Percentiles rank a stretch among this genome's conserved stretches.
Conservation (phyloP, 2,797 vertebrate species). For the Iguana delicatissima region DNA sequence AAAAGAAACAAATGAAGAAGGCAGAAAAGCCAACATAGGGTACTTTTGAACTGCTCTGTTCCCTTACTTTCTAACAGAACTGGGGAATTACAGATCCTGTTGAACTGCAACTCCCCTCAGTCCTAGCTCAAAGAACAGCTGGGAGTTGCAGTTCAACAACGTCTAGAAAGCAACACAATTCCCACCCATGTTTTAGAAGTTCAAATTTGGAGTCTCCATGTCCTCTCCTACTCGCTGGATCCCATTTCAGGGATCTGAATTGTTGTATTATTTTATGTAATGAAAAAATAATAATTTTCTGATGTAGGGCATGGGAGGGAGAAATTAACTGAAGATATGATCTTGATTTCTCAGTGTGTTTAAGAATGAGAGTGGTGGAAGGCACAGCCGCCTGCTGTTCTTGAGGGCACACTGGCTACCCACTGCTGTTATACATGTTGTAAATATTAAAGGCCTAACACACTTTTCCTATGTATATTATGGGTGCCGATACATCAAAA, state of each 20-base stretch:
- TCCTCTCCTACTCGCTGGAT: no score
- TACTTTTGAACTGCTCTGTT: no score
- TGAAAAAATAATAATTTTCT: not conserved
- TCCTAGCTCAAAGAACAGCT: no score
- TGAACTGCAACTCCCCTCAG: no score
- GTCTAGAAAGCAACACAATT: no score
- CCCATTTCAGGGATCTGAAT: not conserved
- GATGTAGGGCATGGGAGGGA: not conserved
- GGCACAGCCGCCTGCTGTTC: not conserved
- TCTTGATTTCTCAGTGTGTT: not conserved
- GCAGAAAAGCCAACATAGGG: not conserved
- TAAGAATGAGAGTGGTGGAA: not conserved
- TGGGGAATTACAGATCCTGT: not conserved
- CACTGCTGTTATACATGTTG: not conserved
- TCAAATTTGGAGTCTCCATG: not conserved
- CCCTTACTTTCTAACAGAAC: not conserved
- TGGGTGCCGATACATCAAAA: not conserved
- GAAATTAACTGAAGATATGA: not conserved
- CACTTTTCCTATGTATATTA: not conserved
- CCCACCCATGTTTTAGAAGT: not conserved
- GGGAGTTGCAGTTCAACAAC: no score
- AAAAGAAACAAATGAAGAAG: not conserved
- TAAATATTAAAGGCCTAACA: not conserved
- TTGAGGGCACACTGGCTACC: not conserved
- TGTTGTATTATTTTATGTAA: not conserved